Base-by-base conservation (phyloP, 1,140 invertebrate species). In the Anoplophora glabripennis region DNA sequence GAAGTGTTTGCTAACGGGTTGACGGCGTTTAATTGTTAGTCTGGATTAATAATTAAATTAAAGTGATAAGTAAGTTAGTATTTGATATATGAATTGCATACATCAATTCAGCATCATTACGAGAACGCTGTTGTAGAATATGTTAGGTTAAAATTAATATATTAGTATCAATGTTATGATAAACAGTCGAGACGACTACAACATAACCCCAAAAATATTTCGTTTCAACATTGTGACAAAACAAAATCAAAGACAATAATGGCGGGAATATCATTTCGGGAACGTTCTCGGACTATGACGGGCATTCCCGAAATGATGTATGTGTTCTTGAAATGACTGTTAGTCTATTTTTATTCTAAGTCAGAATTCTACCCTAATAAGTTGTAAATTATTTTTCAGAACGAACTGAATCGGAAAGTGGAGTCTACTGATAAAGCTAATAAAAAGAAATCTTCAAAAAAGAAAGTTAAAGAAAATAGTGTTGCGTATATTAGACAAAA, bases 261-360 rank as follows among this genome's bases (percentile, higher is more conserved):
- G n/a, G 38, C 21, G 11, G 34, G 38, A 53, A 15, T 15, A 40
- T 53, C 12, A 53, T 53, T 53, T 53, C 38, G 51, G 18, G 48
- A 51, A 28, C 21, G 21, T 28, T 28, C 21, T 28, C 21, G 21
- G 21, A 28, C 21, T 28, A 28, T 28, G 21, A 28, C 21, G 21
- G 21, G 21, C 21, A 28, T 28, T 28, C 21, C 21, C 5, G 21
- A 28, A 28, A 28, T 28, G 21, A 28, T 28, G 21, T 28, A 28
- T 11, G n/a, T 18, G 36, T 40, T 53, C 51, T 36, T n/a, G 51
- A 12, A 53, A 53, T 53, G 51, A 53, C 34, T 34, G 34, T 40
- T 40, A 38, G 14, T 40, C 5, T 40, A 17, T 21, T 34, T 11
- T 53, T 40, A 21, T 53, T 35, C 17, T 14, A 53, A 38, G 9